Evolutionary conservation across 2,797 vertebrate species (phyloP).

Genomic region (Manis crassicaudata): DNA sequence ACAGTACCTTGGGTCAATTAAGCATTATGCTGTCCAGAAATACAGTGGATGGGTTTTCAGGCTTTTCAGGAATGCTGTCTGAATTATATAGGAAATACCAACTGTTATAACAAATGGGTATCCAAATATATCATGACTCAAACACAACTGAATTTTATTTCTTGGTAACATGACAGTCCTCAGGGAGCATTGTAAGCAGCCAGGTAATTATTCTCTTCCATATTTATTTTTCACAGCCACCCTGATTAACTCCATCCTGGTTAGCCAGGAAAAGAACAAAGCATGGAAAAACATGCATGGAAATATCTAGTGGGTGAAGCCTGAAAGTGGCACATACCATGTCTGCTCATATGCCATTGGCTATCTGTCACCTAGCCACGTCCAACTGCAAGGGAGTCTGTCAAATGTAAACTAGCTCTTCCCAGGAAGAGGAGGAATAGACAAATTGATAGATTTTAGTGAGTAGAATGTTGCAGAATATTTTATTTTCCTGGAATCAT

Average conservation of each 20-base stretch:
- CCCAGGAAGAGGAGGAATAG: neutral
- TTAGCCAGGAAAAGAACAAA: neutral
- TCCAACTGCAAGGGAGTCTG: neutral
- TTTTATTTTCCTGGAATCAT: constrained; percentile 39
- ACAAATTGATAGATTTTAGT: neutral
- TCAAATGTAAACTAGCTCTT: neutral
- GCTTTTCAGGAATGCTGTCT: neutral
- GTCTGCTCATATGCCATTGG: neutral
- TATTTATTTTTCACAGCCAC: neutral
- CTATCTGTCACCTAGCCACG: neutral
- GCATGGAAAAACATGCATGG: neutral
- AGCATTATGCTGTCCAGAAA: neutral
- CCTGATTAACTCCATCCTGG: neutral
- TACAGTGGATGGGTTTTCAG: neutral
- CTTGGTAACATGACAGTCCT: neutral
- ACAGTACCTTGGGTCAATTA: neutral
- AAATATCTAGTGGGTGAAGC: neutral
- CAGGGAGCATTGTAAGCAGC: neutral
- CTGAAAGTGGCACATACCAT: neutral
- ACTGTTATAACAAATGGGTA: neutral
- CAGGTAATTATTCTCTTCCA: neutral
- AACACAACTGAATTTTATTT: neutral
- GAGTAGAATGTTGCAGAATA: neutral
- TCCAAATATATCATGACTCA: neutral
- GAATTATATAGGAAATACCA: neutral